Base-by-base conservation (phyloP, 2,797 vertebrate genomes). In the Hyperoplus lanceolatus region DNA sequence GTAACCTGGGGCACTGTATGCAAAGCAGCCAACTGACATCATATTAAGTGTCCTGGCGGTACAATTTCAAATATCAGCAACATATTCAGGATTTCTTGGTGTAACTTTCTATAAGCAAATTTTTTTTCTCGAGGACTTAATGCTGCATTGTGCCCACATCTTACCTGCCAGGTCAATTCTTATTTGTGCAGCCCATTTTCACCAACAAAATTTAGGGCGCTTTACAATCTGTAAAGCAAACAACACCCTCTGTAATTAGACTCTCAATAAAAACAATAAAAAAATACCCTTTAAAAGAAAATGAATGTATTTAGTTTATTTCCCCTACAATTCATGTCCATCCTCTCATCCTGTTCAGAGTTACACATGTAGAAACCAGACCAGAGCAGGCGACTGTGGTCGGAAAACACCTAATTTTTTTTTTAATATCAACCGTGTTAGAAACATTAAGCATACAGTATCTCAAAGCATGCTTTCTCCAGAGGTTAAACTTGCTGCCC, bases 1-100 rank as follows among this genome's bases (percentile, higher is more conserved):
- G 75, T 79, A 79, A 89, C 67, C 81, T 45, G 56, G 59, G 74
- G 70, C 79, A 63, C 67, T 63, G 29, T 29, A 48, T 42, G 45
- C 79, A 60, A 65, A 63, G 70, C 73, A 75, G 69, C 50, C 63
- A 43, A 51, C 57, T 60, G 64, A 80, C 56, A 66, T 65, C 51
- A 82, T 73, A 57, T 50, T 13, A 48, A 56, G 57, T 76, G 80
- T 76, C 58, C 65, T 41, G 55, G 71, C 54, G 48, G 70, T 69
- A 63, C 68, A 77, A 45, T 45, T 70, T 86, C 36, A 85, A 78
- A 74, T 63, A 73, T 61, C 48, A 13, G 55, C 38, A 51, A 29
- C 29, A 29, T 29, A 81, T 79, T 80, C 54, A 73, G 29, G 14
- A 75, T 53, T 66, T 55, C 16, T 60, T 29, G 16, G 48, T 61